A percentile compares a stretch with the other conserved stretches of the same genome.
phyloP scores from a whole-genome alignment of 2,888 invertebrate genomes.

The Leptothorax acervorum region DNA sequence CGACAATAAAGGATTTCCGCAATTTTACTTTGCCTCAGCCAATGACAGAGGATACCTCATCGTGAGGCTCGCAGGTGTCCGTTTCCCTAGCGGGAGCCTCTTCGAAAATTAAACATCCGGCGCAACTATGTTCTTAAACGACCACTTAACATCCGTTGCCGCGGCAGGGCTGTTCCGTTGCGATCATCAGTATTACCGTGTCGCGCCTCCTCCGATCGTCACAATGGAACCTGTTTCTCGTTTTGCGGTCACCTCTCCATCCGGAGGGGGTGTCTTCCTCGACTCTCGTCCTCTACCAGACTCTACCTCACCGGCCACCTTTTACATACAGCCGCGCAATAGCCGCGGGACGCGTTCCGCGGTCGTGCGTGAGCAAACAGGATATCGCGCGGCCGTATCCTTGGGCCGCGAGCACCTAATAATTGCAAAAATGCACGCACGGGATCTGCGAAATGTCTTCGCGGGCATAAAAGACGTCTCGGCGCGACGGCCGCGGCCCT shows the following conservation, averaged over 20 bases:
- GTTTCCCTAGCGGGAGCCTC: neutral
- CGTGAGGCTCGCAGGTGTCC: conserved; percentile 46
- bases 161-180: conserved; percentile 2
- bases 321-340: conserved; percentile 7
- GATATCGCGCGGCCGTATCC: conserved; percentile 43
- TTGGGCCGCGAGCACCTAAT: conserved; percentile 38
- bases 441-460: conserved; percentile 34
- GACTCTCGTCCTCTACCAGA: neutral
- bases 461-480: conserved; percentile 15
- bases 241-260: conserved; percentile 30
- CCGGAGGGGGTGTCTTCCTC: conserved; percentile 22
- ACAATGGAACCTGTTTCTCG: conserved; percentile 36
- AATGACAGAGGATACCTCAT: neutral
- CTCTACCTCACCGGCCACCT: neutral
- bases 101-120: conserved; percentile 57
- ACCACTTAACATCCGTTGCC: conserved; percentile 46
- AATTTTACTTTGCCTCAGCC: conserved; percentile 33
- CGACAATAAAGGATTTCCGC: conserved; percentile 18
- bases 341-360: conserved; percentile 38
- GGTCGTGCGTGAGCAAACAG: conserved; percentile 54
- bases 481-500: neutral
- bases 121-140: conserved; percentile 30
- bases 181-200: conserved; percentile 31
- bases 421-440: conserved; percentile 51
- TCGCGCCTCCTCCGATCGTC: conserved; percentile 40